Evolutionary conservation across 2,113 vertebrate genomes (phyloP), one percentile per base, ranked within the genome.

Genomic region (Motacilla alba): DNA sequence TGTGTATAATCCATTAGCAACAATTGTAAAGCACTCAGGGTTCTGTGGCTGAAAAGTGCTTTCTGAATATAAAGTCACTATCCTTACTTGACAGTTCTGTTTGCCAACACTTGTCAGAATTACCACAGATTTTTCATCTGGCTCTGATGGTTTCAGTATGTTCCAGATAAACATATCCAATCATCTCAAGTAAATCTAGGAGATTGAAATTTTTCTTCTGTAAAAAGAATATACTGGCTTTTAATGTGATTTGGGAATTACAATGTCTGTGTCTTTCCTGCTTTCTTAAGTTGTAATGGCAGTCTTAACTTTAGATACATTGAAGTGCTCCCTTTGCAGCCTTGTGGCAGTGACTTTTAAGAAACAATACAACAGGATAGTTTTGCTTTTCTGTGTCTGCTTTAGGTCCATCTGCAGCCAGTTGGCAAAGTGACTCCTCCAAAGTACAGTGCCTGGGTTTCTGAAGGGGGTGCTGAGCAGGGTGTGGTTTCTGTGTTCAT

Each of bases 1-100:
- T 97, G 95, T 95, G 95, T 75, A 96, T 96, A 97, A 97, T 97
- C 92, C 95, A 97, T 96, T 97, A 96, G 93, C 87, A 95, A 92
- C 95, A 94, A 94, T 94, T 96, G 94, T 92, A 89, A 94, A 96
- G 85, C 67, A 66, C 39, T 80, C 91, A 52, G 87, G 64, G 64
- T 53, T 93, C 87, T 68, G 12, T 78, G 75, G 94, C 72, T 79
- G 43, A 41, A 83, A 84, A 90, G 70, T 93, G 47, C 64, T 76
- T 83, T 92, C n/a, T 72, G 93, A 86, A 35, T 90, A 83, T 83
- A 81, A 91, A 93, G 81, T 77, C 43, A 41, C 87, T 72, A 70
- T 93, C 87, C 90, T 95, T 91, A 95, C 93, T 95, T 87, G 93
- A 88, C 79, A 89, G 73, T 69, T 90, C 84, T 95, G 90, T 96